phyloP scores from a whole-genome alignment of 2,113 vertebrate genomes.

The Monopterus albus region DNA sequence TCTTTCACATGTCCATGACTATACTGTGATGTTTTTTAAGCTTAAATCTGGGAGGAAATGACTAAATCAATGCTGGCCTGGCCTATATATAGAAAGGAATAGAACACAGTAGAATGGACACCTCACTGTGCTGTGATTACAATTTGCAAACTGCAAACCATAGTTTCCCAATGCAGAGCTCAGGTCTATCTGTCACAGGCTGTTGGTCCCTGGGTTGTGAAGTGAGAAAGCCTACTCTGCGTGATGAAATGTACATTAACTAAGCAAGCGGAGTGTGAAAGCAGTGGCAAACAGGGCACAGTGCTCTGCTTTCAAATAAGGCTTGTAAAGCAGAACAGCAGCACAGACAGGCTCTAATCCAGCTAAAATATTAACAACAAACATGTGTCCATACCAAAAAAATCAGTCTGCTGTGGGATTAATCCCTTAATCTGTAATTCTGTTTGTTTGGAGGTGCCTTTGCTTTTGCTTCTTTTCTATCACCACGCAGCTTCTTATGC shows the following conservation, averaged over 20 bases:
- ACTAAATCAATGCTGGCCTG: conserved; percentile 11
- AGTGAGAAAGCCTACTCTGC: conserved; percentile 31
- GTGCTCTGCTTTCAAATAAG: conserved; percentile 3
- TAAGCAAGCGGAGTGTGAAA: conserved; percentile 33
- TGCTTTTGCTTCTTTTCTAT: conserved; percentile 2
- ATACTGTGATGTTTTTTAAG: background rate
- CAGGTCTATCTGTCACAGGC: background rate
- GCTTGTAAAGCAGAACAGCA: background rate
- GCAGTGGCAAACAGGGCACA: conserved; percentile 24
- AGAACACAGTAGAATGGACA: background rate
- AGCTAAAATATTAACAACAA: conserved; percentile 3
- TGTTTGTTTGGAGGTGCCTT: conserved; percentile 28
- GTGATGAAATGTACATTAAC: conserved; percentile 45
- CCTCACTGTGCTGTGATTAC: background rate
- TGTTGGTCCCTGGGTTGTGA: background rate
- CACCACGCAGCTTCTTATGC: background rate
- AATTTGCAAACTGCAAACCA: background rate
- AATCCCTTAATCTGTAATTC: conserved; percentile 28
- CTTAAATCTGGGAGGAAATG: conserved; percentile 24
- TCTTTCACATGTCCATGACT: conserved; percentile 10
- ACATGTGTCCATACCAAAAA: background rate
- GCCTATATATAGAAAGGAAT: conserved; percentile 24
- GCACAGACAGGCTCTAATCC: background rate
- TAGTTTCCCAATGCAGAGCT: background rate
- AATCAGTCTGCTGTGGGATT: background rate